These are phyloP conservation scores for Salvelinus alpinus DNA, from an alignment of 2,113 vertebrate species.

Conservation along the genomic window DNA sequence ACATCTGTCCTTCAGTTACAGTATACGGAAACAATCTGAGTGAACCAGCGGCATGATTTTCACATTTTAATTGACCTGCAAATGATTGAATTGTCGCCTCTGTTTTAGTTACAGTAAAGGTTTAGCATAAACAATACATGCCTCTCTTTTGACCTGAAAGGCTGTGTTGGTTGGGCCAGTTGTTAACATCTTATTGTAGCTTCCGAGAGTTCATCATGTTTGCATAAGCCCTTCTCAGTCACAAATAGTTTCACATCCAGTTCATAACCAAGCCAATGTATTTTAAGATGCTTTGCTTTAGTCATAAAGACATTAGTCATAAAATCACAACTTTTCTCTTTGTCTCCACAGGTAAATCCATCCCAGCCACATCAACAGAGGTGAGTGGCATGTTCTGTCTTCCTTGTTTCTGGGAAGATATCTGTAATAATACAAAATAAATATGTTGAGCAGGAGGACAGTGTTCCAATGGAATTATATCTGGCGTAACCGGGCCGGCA, in stretches of 20 bases:
- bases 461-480: neutral
- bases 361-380: slow-evolving; percentile 83
- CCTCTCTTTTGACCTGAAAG: neutral
- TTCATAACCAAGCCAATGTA: neutral
- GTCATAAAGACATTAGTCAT: neutral
- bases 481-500: neutral
- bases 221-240: no score
- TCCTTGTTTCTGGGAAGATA: neutral
- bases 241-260: no score
- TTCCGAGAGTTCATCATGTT: neutral
- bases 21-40: no score
- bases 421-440: neutral
- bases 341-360: slow-evolving; percentile 79
- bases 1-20: no score
- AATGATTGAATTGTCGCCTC: no score
- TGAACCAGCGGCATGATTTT: no score
- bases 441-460: neutral
- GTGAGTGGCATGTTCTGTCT: slow-evolving; percentile 70
- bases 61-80: no score
- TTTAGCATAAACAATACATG: neutral
- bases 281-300: slow-evolving; percentile 15
- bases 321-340: slow-evolving; percentile 21
- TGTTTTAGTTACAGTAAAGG: neutral
- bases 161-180: neutral
- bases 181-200: neutral